Conservation (phyloP, 1,140 invertebrate genomes). For the Megalonaias nervosa region DNA sequence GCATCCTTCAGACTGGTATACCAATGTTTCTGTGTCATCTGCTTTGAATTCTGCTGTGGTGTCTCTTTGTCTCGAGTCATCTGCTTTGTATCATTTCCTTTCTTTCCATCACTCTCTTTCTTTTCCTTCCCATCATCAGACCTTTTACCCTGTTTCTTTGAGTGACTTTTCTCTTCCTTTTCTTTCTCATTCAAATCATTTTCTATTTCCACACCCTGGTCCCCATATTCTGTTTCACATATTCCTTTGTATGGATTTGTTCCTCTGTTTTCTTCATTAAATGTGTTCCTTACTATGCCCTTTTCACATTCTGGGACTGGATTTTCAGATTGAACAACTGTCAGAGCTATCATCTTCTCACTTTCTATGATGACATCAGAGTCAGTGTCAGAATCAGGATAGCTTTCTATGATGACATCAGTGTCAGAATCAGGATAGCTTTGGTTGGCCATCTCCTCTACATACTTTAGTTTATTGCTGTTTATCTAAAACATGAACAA, state of each 20-base stretch:
- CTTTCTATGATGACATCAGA: slow-evolving; percentile 47
- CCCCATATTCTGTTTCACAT: not conserved
- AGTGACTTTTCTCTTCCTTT: not conserved
- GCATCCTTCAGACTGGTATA: slow-evolving; percentile 51
- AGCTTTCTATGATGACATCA: too few species aligned
- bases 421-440: too few species aligned
- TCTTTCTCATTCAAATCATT: not conserved
- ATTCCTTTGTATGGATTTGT: not conserved
- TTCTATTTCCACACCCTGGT: not conserved
- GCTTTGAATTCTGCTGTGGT: not conserved
- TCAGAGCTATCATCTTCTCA: slow-evolving; percentile 39
- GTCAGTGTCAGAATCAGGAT: slow-evolving; percentile 30
- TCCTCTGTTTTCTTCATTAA: not conserved
- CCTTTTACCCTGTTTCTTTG: too few species aligned
- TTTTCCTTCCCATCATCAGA: not conserved
- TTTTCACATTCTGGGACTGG: not conserved
- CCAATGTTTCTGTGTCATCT: slow-evolving; percentile 26
- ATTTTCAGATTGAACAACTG: not conserved
- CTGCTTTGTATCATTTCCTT: not conserved
- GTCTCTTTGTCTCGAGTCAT: slow-evolving; percentile 7
- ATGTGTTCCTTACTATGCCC: not conserved
- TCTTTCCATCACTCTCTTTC: not conserved
- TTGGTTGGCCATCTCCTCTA: slow-evolving; percentile 9
- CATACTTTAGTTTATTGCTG: slow-evolving; percentile 21
- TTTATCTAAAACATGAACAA: slow-evolving; percentile 20